Percentiles rank a stretch among this genome's conserved stretches.
Conservation (phyloP, 2,113 vertebrate genomes). For the Caloenas nicobarica region DNA sequence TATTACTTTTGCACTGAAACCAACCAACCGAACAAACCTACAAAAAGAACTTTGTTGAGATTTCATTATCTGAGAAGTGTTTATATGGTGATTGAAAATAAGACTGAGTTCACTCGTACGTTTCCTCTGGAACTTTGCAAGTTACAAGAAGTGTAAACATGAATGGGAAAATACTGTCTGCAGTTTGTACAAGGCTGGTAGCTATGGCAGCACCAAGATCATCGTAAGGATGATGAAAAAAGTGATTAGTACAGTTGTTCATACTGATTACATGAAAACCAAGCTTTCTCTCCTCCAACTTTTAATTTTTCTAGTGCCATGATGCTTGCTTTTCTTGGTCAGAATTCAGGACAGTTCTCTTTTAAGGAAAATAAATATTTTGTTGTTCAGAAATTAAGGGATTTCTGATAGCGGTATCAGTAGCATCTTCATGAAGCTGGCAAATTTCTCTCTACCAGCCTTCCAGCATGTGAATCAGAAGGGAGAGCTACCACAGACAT, state of each 20-base stretch:
- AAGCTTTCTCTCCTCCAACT: background rate
- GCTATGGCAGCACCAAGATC: background rate
- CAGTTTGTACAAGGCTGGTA: background rate
- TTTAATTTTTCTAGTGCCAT: background rate
- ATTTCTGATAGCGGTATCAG: background rate
- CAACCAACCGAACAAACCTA: background rate
- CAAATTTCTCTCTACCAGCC: background rate
- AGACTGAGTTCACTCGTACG: background rate
- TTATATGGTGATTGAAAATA: background rate
- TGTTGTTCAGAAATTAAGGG: background rate
- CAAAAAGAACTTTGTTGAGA: background rate
- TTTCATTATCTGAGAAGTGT: background rate
- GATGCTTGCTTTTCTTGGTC: background rate
- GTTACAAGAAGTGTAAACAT: accelerated
- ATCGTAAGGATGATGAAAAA: background rate
- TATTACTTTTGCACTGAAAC: background rate
- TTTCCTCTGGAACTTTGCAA: background rate
- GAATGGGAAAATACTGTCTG: background rate
- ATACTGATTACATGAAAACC: background rate
- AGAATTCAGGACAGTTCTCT: background rate
- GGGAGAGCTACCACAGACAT: background rate
- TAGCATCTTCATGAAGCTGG: background rate
- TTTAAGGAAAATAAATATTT: background rate
- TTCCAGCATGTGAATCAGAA: background rate
- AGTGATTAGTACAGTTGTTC: background rate